Evolutionary conservation across 2,797 vertebrate species (phyloP).

Genomic region (Crenichthys baileyi): DNA sequence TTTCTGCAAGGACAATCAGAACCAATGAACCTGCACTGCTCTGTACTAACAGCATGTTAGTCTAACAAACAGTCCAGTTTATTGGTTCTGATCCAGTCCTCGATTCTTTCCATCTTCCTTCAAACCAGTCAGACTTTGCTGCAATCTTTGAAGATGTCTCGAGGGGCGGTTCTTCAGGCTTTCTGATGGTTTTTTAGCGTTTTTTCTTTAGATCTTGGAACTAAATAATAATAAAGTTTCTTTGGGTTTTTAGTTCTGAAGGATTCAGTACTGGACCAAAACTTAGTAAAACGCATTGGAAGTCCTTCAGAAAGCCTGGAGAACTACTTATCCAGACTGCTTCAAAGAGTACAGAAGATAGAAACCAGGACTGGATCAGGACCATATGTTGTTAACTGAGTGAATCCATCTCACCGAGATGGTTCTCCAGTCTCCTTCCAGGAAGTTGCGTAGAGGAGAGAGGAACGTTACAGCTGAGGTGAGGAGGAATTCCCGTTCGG

Average conservation of each 20-base stretch:
- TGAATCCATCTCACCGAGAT: conserved; percentile 85
- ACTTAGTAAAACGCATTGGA: too few relatives aligned
- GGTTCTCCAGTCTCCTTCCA: conserved; percentile 96
- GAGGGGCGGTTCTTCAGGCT: too few relatives aligned
- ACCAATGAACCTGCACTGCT: neutral
- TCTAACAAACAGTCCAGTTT: neutral
- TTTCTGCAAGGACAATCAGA: conserved; percentile 79
- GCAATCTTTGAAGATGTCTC: too few relatives aligned
- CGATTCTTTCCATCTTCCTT: neutral
- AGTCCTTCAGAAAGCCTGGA: neutral
- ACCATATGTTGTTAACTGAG: neutral
- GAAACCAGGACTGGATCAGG: neutral
- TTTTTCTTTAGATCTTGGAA: neutral
- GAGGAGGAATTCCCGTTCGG: conserved; percentile 92
- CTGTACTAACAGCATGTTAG: too few relatives aligned
- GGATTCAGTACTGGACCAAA: too few relatives aligned
- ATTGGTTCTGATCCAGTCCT: neutral
- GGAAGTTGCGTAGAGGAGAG: conserved; percentile 93
- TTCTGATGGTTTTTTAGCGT: neutral
- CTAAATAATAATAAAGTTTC: neutral
- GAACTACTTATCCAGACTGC: neutral
- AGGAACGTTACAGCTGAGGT: conserved; percentile 89
- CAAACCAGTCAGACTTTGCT: too few relatives aligned
- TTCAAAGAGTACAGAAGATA: neutral
- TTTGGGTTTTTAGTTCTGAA: too few relatives aligned